Base-by-base conservation (phyloP, 2,888 invertebrate genomes). In the Caenorhabditis virilis region DNA sequence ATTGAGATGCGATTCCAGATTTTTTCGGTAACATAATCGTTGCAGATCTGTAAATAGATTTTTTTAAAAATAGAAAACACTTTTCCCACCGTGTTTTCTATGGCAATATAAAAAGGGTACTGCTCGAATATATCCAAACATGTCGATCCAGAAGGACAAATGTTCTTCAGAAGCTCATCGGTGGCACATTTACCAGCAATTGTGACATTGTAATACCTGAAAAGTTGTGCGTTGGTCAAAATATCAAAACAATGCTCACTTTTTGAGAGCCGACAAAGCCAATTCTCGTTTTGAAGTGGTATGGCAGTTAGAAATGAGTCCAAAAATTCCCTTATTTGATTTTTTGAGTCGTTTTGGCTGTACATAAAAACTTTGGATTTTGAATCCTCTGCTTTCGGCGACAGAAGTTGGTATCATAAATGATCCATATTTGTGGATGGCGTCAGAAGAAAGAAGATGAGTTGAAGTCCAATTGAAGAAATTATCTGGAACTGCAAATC, bases 401-500 rank as follows among this genome's bases (percentile, higher is more conserved):
- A 64, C 59, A 43, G 54, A 64, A 3, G 76, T 76, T 7, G 62
- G 39, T 18, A 81, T 63, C 70, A 75, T 74, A 46, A 69, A 79
- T 13, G 74, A 59, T 9, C 86, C 86, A 60, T 86, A 85, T 2
- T 84, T 84, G 26, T 84, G 83, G 15, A 84, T 80, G 26, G 85
- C 79, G 63, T 86, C 85, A 1, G 85, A 83, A 39, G 84, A 83
- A 35, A 71, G 70, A 16, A 90, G 88, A 83, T 79, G 88, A 81
- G 82, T 83, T 83, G 84, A 84, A 18, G 85, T 84, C 84, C 85
- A 85, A 67, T 86, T 85, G 76, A 89, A 91, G n/a, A 62, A 66
- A 15, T 65, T 49, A 11, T 54, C 64, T 63, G 49, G 53, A 38
- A 58, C 53, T 6, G 25, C 38, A 23, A 47, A 52, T 7, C 56